Percentiles rank a stretch among this genome's conserved stretches.
These are phyloP conservation scores for Rhamnusium bicolor DNA, from an alignment of 2,888 invertebrate species.

Conservation along the genomic window DNA sequence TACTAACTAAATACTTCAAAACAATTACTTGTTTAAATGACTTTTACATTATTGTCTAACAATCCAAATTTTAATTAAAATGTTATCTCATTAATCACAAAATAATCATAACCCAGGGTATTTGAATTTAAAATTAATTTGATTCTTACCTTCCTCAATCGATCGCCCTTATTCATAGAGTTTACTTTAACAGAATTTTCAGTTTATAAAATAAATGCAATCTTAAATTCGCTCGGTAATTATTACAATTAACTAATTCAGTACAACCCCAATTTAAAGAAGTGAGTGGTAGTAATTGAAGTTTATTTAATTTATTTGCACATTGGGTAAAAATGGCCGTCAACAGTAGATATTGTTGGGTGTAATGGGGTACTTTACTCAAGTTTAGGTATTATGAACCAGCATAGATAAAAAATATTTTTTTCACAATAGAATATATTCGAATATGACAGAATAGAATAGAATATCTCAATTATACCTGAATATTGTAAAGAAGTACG, in stretches of 20 bases:
- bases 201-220: not conserved
- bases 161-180: not conserved
- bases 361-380: not conserved
- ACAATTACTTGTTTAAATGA: not conserved
- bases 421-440: too few species aligned
- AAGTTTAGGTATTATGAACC: not conserved
- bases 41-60: not conserved
- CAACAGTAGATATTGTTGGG: not conserved
- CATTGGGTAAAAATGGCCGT: not conserved
- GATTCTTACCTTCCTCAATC: not conserved
- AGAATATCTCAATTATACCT: too few species aligned
- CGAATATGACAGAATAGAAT: too few species aligned
- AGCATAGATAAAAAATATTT: too few species aligned
- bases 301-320: not conserved
- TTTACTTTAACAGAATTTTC: constrained; percentile 13
- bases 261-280: not conserved
- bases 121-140: constrained; percentile 2
- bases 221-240: constrained; percentile 27
- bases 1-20: too few species aligned
- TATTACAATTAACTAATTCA: constrained; percentile 25
- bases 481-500: too few species aligned
- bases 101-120: not conserved
- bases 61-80: not conserved
- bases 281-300: not conserved
- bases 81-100: not conserved